phyloP scores from a whole-genome alignment of 2,113 vertebrate species.

The Natator depressus region DNA sequence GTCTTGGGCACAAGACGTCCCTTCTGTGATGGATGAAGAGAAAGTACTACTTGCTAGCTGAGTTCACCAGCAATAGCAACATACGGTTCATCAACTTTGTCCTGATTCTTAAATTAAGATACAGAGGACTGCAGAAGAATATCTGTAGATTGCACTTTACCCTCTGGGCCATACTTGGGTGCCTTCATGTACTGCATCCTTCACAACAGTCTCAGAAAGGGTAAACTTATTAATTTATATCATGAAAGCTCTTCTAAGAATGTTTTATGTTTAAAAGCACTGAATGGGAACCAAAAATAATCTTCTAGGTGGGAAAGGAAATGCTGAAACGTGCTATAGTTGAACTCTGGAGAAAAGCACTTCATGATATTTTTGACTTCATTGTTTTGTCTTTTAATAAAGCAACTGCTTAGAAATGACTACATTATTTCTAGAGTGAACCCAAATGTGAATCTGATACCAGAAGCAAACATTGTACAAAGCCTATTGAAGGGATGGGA shows the following conservation, averaged over 20 bases:
- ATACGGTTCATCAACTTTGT: background rate
- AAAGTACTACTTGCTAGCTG: background rate
- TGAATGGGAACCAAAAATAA: background rate
- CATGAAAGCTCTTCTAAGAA: background rate
- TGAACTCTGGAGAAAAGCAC: slow-evolving; percentile 44
- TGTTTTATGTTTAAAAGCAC: slow-evolving; percentile 13
- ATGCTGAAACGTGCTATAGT: slow-evolving; percentile 30
- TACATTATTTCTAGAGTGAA: slow-evolving; percentile 28
- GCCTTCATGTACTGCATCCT: background rate
- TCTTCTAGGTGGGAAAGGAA: slow-evolving; percentile 43
- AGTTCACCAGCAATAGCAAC: background rate
- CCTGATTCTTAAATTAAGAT: background rate
- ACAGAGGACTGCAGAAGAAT: background rate
- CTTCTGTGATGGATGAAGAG: background rate
- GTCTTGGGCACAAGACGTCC: background rate
- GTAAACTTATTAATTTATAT: background rate
- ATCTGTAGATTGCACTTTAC: background rate
- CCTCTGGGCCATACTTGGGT: background rate
- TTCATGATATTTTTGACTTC: slow-evolving; percentile 43
- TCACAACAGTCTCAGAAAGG: background rate
- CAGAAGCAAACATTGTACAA: slow-evolving; percentile 55
- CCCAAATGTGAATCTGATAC: slow-evolving; percentile 37
- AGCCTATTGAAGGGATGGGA: slow-evolving; percentile 57
- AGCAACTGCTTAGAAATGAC: slow-evolving; percentile 43
- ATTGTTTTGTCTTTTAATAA: slow-evolving; percentile 58